A percentile compares a stretch with the other conserved stretches of the same genome.
Evolutionary conservation across 2,113 vertebrate genomes (phyloP).

Genomic region (Corythornis madagascariensis): DNA sequence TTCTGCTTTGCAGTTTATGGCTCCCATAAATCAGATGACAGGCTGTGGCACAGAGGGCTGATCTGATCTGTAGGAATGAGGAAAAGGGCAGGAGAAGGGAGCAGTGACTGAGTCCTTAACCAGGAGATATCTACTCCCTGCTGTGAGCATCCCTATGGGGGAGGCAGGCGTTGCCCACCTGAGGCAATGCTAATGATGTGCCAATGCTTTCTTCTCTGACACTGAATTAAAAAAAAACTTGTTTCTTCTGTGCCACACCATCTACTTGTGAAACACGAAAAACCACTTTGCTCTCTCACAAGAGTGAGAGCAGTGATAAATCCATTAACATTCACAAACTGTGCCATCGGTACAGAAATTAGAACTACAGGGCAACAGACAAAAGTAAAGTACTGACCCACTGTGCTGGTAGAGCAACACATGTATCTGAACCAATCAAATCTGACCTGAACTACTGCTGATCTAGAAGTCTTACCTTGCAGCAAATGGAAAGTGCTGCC

Average conservation of each 20-base stretch:
- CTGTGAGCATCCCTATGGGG: fast-evolving
- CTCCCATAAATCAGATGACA: slow-evolving; percentile 48
- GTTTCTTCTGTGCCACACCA: neutral
- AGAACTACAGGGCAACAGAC: fast-evolving
- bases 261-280: neutral
- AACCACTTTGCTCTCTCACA: neutral
- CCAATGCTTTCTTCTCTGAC: neutral
- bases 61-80: neutral
- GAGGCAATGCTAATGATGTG: neutral
- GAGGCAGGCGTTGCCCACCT: neutral
- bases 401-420: neutral
- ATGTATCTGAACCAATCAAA: neutral
- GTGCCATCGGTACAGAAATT: neutral
- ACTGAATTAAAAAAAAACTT: neutral
- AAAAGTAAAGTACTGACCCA: neutral
- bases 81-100: neutral
- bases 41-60: slow-evolving; percentile 4
- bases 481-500: neutral
- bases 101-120: neutral
- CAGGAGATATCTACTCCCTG: neutral
- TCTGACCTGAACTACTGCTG: neutral
- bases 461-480: neutral
- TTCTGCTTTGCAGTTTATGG: slow-evolving; percentile 51
- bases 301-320: neutral
- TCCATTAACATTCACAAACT: neutral